phyloP scores from a whole-genome alignment of 2,888 invertebrate genomes.

The Aspidiotus rigidus region DNA sequence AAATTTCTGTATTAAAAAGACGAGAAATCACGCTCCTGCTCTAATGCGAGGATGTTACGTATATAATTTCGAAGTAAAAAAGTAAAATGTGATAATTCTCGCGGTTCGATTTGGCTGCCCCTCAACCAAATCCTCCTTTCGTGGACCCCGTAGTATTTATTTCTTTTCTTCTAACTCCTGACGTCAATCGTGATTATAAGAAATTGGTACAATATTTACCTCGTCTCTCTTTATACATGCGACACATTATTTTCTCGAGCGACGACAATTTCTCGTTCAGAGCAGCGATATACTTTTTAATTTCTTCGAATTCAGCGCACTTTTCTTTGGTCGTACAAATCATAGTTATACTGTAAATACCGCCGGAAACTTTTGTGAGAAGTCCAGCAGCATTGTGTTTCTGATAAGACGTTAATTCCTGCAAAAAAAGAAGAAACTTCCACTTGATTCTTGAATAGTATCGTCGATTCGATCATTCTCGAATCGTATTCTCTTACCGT shows the following conservation, averaged over 20 bases:
- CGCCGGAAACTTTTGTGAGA: conserved; percentile 50
- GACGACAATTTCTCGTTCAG: conserved; percentile 54
- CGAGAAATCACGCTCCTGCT: too few species aligned
- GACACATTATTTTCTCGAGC: conserved; percentile 55
- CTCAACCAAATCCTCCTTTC: too few species aligned
- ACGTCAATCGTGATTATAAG: background rate
- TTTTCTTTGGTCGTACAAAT: conserved; percentile 51
- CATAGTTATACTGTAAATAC: conserved; percentile 50
- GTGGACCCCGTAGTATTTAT: too few species aligned
- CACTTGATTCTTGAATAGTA: background rate
- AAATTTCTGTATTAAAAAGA: too few species aligned
- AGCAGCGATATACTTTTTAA: conserved; percentile 52
- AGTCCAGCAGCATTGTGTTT: conserved; percentile 50
- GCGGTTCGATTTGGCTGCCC: too few species aligned
- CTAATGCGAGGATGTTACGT: too few species aligned
- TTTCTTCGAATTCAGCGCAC: conserved; percentile 54
- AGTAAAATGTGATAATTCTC: too few species aligned
- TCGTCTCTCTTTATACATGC: conserved; percentile 56
- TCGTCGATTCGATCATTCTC: conserved; percentile 1
- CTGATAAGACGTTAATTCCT: conserved; percentile 56
- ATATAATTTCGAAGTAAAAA: too few species aligned
- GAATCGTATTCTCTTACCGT: conserved; percentile 45
- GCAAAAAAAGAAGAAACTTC: conserved; percentile 35
- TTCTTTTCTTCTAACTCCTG: too few species aligned
- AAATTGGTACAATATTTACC: conserved; percentile 41